Evolutionary conservation across 2,113 vertebrate species (phyloP), one percentile per base, ranked within the genome.

Genomic region (Uria aalge): DNA sequence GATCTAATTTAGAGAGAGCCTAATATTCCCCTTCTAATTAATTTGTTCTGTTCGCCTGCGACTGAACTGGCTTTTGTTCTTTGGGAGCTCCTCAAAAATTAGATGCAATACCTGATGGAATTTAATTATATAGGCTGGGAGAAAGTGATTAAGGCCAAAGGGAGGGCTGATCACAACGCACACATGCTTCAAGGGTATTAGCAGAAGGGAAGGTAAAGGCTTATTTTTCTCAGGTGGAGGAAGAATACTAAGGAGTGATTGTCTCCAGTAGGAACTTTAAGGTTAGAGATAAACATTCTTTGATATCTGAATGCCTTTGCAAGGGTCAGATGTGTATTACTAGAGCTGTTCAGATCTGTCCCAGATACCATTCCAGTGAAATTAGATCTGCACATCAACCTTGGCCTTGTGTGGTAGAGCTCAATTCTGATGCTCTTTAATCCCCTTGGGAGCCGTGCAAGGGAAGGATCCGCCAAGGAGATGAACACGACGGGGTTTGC

Each of bases 31-130:
- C 72, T 89, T 85, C 80, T 94, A 95, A 97, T 96, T 95, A 96
- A 96, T 97, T 89, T 91, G 83, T 84, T 94, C 73, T 91, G 14
- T 91, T 90, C 7, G 1, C 60, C 68, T 81, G 85, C 0, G 0
- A 91, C 84, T 32, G 3, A 91, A 72, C 95, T 32, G 73, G 52
- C 88, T 94, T 95, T 87, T 92, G 91, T 96, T 96, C 95, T 92
- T 75, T 12, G n/a, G 90, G 85, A 93, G 83, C 85, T 40, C 83
- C 92, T 94, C 76, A 97, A 75, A 97, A 94, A 95, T 94, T 68
- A 94, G 86, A 95, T 85, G 92, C 95, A 95, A 75, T 94, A 87
- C 94, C 94, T 95, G 94, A 68, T 57, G 95, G 92, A 85, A 97
- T 95, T 94, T 84, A 85, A 94, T 95, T 96, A 94, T 89, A 38